These are phyloP conservation scores for Odontocerum albicorne DNA, from an alignment of 2,888 invertebrate species.

Conservation along the genomic window DNA sequence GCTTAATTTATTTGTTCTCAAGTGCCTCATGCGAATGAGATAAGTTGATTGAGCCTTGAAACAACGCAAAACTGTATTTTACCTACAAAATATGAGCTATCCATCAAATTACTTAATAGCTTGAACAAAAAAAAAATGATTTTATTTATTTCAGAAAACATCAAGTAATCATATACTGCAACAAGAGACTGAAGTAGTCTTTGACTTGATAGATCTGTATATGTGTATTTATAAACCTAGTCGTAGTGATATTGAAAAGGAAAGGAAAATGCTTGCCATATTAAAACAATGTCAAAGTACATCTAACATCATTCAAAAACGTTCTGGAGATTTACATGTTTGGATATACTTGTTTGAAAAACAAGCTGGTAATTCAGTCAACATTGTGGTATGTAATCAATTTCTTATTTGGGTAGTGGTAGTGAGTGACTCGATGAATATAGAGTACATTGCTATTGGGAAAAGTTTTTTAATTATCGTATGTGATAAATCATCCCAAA, in stretches of 20 bases:
- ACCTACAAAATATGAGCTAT: too few species aligned
- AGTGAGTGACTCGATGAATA: too few species aligned
- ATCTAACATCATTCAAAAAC: conserved; percentile 59
- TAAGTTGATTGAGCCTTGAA: too few species aligned
- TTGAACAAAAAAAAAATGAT: background rate
- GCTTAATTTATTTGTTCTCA: too few species aligned
- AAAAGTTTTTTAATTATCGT: too few species aligned
- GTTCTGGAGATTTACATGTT: conserved; percentile 78
- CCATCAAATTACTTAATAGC: too few species aligned
- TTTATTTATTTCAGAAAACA: conserved; percentile 39
- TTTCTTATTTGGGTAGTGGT: too few species aligned
- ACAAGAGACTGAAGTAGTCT: conserved; percentile 72
- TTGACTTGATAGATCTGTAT: conserved; percentile 75
- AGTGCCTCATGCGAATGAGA: too few species aligned
- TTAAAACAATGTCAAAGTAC: conserved; percentile 69
- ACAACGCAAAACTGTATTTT: too few species aligned
- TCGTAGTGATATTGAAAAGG: conserved; percentile 71
- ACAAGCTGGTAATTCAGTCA: conserved; percentile 56
- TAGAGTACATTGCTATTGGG: too few species aligned
- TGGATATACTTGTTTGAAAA: conserved; percentile 75
- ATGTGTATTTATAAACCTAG: conserved; percentile 80
- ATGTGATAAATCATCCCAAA: too few species aligned
- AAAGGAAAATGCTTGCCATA: conserved; percentile 74
- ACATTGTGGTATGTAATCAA: conserved; percentile 61
- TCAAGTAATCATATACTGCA: conserved; percentile 62